Base-by-base conservation (phyloP, 2,113 vertebrate species). In the Ammodytes marinus region DNA sequence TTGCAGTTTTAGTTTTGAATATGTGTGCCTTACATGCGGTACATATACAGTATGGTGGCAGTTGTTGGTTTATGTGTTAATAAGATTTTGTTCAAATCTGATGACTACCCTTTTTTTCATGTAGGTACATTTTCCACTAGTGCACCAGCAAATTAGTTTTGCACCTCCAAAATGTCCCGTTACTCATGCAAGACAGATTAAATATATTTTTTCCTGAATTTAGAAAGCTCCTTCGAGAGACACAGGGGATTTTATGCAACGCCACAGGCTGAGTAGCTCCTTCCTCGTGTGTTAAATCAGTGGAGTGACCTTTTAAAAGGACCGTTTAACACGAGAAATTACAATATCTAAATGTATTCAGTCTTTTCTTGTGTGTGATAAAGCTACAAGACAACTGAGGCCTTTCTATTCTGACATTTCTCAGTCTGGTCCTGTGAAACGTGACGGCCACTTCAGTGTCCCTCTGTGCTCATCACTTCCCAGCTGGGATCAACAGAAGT, bases 401-500 rank as follows among this genome's bases (percentile, higher is more conserved):
- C 50, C 52, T 40, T 1, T 39, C 40, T 8, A 10, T 67, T 55
- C 8, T 75, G 3, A 46, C 49, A 15, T 75, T 37, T 47, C n/a
- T 50, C 49, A 19, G 61, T 46, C 65, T 27, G 37, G 9, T 46
- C 52, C 8, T 39, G 39, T 52, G 69, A 69, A 50, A 10, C 47
- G 72, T 77, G 46, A 46, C 15, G 14, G 53, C 70, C 46, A 37
- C 50, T 63, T 49, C 66, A 3, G 35, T 58, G 66, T 72, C 47
- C 49, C 46, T 60, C 71, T 74, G 42, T 55, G 43, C 60, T 60
- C 77, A 35, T 12, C 59, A n/a, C 50, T 70, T 42, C 49, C 53
- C 49, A 43, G 54, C 12, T 43, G 40, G 42, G 70, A 64, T 69
- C 53, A 53, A 69, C 67, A 77, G 65, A 64, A 43, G 49, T 58